A percentile compares a stretch with the other conserved stretches of the same genome.
Conservation (phyloP, 2,113 vertebrate species). For the Elgaria multicarinata region DNA sequence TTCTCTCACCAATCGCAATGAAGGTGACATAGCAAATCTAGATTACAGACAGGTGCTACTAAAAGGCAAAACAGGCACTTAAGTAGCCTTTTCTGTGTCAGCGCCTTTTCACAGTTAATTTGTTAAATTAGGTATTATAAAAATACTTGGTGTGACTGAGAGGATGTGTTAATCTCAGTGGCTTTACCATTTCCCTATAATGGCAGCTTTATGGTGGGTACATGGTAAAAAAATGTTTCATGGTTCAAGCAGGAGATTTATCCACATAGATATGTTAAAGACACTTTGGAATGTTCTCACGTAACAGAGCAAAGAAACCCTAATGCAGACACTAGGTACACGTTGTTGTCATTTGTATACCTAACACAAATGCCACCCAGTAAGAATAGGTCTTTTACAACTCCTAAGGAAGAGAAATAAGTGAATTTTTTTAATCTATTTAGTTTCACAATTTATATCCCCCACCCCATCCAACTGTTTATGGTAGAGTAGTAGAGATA, state of each 20-base stretch:
- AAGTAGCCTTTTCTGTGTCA: slow-evolving; percentile 26
- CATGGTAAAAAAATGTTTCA: slow-evolving; percentile 67
- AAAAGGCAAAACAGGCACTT: slow-evolving; percentile 42
- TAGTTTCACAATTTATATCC: neutral
- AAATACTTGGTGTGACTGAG: slow-evolving; percentile 69
- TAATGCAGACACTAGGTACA: slow-evolving; percentile 54
- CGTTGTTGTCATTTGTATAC: slow-evolving; percentile 50
- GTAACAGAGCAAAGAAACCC: slow-evolving; percentile 40
- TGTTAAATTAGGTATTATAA: slow-evolving; percentile 78
- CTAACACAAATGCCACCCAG: slow-evolving; percentile 70
- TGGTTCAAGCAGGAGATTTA: slow-evolving; percentile 63
- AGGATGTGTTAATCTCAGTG: slow-evolving; percentile 70
- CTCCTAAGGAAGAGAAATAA: slow-evolving; percentile 56
- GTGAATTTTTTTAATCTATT: neutral
- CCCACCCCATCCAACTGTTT: neutral
- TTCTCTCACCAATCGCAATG: slow-evolving; percentile 2
- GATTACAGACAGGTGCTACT: neutral
- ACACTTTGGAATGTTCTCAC: slow-evolving; percentile 74
- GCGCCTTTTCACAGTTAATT: slow-evolving; percentile 66
- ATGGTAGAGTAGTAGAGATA: neutral
- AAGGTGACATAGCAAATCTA: neutral
- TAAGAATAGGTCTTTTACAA: slow-evolving; percentile 62
- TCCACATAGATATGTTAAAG: slow-evolving; percentile 69
- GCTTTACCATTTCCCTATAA: slow-evolving; percentile 63
- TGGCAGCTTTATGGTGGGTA: slow-evolving; percentile 68